These are phyloP conservation scores for Cerceris ruficornis DNA, from an alignment of 2,888 invertebrate species.

Conservation along the genomic window DNA sequence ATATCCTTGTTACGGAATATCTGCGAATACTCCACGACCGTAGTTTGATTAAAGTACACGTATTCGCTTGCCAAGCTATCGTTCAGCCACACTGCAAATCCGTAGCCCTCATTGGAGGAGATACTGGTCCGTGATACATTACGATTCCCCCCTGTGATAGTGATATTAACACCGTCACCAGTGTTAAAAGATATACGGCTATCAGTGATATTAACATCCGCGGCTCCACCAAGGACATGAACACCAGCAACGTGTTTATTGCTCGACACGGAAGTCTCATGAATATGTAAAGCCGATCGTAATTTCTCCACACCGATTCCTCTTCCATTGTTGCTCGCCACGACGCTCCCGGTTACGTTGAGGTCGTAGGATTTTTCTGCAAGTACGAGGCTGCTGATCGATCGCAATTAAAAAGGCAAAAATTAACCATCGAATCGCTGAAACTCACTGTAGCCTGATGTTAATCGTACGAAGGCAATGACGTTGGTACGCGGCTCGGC, in stretches of 20 bases:
- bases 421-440: not conserved
- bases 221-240: slow-evolving; percentile 94
- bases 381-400: slow-evolving; percentile 5
- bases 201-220: slow-evolving; percentile 96
- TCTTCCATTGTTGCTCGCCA: slow-evolving; percentile 95
- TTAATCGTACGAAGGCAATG: slow-evolving; percentile 90
- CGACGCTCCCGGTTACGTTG: slow-evolving; percentile 91
- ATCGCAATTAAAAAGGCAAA: not conserved
- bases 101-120: slow-evolving; percentile 94
- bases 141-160: slow-evolving; percentile 96
- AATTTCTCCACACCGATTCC: slow-evolving; percentile 97
- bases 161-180: slow-evolving; percentile 97
- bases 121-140: slow-evolving; percentile 94
- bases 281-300: slow-evolving; percentile 93
- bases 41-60: slow-evolving; percentile 91
- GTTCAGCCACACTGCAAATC: slow-evolving; percentile 95
- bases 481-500: slow-evolving; percentile 89
- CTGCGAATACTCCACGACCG: slow-evolving; percentile 92
- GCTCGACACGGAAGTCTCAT: slow-evolving; percentile 91
- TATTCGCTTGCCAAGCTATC: slow-evolving; percentile 91
- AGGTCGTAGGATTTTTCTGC: slow-evolving; percentile 90
- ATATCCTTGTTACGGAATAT: slow-evolving; percentile 93
- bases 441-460: slow-evolving; percentile 87
- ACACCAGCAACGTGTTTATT: slow-evolving; percentile 96
- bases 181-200: slow-evolving; percentile 94